Conservation (phyloP, 1,140 invertebrate species). For the Heliothis virescens region DNA sequence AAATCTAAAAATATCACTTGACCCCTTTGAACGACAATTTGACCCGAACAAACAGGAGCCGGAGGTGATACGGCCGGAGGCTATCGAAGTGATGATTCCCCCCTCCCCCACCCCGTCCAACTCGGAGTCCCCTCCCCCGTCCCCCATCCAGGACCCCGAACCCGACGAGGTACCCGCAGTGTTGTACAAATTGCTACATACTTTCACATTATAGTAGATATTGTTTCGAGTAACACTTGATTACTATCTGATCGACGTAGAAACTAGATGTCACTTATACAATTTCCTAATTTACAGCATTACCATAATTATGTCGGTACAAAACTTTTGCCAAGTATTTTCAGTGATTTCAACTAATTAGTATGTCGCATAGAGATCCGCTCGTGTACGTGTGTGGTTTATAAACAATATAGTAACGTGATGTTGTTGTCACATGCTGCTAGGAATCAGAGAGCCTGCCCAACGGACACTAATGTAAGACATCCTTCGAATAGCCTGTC, state of each 20-base stretch:
- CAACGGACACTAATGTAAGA: constrained; percentile 71
- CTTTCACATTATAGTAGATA: not conserved
- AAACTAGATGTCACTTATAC: too few species aligned
- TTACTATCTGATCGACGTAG: too few species aligned
- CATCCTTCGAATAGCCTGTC: not conserved
- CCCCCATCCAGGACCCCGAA: constrained; percentile 19
- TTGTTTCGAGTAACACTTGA: not conserved
- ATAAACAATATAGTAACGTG: not conserved
- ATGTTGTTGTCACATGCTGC: constrained; percentile 56
- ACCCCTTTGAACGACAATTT: too few species aligned
- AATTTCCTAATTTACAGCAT: too few species aligned
- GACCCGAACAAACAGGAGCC: not conserved
- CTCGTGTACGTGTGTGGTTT: not conserved
- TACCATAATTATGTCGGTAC: too few species aligned
- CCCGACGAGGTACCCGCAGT: constrained; percentile 1
- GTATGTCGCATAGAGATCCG: not conserved
- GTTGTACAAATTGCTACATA: not conserved
- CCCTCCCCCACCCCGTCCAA: constrained; percentile 26
- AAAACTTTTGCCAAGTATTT: too few species aligned
- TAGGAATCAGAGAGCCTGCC: constrained; percentile 64
- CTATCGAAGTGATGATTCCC: constrained; percentile 51
- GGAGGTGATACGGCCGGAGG: not conserved
- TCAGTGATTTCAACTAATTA: too few species aligned
- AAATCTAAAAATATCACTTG: too few species aligned
- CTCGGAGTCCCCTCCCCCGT: constrained; percentile 40